Base-by-base conservation (phyloP, 2,113 vertebrate genomes). In the Tachysurus fulvidraco region DNA sequence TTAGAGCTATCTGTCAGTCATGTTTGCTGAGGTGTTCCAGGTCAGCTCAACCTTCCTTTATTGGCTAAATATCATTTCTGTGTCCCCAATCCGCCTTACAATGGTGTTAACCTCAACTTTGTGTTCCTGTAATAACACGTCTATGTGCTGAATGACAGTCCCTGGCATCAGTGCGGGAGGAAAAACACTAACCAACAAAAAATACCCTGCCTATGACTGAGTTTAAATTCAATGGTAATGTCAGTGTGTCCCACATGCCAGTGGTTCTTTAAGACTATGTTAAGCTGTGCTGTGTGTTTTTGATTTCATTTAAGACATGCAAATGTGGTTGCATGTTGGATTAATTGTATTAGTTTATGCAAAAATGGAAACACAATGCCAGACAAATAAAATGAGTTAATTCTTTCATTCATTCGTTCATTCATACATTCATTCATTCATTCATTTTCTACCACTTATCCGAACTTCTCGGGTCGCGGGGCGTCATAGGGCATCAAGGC, bases 51-150 rank as follows among this genome's bases (percentile, higher is more conserved):
- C 71, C 74, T 73, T 86, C 60, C 59, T 87, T 83, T 79, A 78
- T 83, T 88, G 69, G 87, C 65, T 83, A 84, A 88, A 88, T 89
- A 86, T 87, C 83, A 88, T 81, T 88, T 83, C 64, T 69, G 57
- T 44, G 57, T 87, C 81, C 52, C 60, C 30, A 41, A 60, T 44
- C 19, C n/a, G 79, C 88, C 80, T 77, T 52, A 62, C 65, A 57
- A 83, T 57, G 83, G 23, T 46, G 62, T 86, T 88, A 87, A 86
- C 83, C 87, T 87, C 25, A 5, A 85, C 62, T 85, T 85, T 83
- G 28, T 79, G 60, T 85, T 83, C 19, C 41, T 77, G 46, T 52
- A 83, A 85, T 83, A 52, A 78, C 71, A 83, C 19, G 79, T 57
- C 55, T 80, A 52, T 57, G 78, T 57, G 28, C 62, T 60, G 71